phyloP scores from a whole-genome alignment of 2,888 invertebrate species.

The Liposcelis brunnea region DNA sequence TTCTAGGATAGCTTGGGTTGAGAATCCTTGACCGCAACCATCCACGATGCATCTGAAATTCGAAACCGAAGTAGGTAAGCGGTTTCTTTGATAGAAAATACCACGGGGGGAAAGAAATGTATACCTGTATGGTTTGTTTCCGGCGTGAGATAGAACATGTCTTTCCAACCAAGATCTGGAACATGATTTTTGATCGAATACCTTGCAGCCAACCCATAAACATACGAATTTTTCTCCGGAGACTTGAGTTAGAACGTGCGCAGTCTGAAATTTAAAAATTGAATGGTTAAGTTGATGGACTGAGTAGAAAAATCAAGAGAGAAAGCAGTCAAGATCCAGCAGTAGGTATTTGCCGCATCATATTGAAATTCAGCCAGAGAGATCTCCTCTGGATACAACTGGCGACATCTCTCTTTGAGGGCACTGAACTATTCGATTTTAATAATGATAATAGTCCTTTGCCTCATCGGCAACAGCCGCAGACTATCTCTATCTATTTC shows the following conservation, averaged over 20 bases:
- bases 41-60: conserved; percentile 83
- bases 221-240: conserved; percentile 74
- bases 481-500: too few relatives aligned
- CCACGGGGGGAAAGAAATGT: too few relatives aligned
- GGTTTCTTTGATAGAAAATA: too few relatives aligned
- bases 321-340: neutral
- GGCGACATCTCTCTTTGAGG: too few relatives aligned
- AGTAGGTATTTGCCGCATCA: conserved; percentile 3
- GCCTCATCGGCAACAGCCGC: too few relatives aligned
- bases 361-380: too few relatives aligned
- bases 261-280: conserved; percentile 35
- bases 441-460: too few relatives aligned
- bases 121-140: conserved; percentile 52
- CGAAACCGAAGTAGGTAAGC: too few relatives aligned
- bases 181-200: conserved; percentile 80
- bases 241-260: conserved; percentile 73
- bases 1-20: conserved; percentile 73
- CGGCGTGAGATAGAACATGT: conserved; percentile 79
- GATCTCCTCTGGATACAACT: too few relatives aligned
- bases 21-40: conserved; percentile 65
- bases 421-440: too few relatives aligned
- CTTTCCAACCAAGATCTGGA: conserved; percentile 86
- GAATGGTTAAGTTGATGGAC: conserved; percentile 8
- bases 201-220: conserved; percentile 87
- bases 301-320: conserved; percentile 8